Conservation (phyloP, 2,888 invertebrate genomes). For the Cerceris rybyensis region DNA sequence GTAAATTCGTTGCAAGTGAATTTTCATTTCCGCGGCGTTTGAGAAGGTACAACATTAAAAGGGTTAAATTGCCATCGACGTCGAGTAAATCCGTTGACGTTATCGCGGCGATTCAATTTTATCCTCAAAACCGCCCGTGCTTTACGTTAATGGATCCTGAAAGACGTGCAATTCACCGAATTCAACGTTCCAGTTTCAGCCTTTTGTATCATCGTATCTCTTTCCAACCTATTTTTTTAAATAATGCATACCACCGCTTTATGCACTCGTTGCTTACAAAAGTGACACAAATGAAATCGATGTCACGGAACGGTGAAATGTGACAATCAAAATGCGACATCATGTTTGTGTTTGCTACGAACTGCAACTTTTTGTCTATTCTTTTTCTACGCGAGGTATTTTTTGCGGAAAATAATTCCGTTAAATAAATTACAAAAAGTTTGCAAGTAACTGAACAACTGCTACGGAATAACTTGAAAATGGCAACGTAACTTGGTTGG, state of each 20-base stretch:
- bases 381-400: neutral
- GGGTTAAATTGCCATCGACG: slow-evolving; percentile 43
- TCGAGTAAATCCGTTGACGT: slow-evolving; percentile 40
- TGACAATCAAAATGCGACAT: neutral
- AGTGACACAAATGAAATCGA: neutral
- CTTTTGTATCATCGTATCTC: slow-evolving; percentile 3
- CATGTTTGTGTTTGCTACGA: neutral
- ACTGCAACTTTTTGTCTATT: neutral
- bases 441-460: neutral
- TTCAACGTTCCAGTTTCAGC: slow-evolving; percentile 31
- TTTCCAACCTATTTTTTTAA: neutral
- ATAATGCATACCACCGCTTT: neutral
- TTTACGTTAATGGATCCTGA: slow-evolving; percentile 50
- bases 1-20: neutral
- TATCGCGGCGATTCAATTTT: slow-evolving; percentile 53
- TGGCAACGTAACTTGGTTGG: neutral
- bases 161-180: slow-evolving; percentile 36
- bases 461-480: neutral
- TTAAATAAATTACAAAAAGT: slow-evolving; percentile 18
- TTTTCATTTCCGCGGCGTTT: neutral
- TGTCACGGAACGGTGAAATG: neutral
- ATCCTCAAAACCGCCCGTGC: slow-evolving; percentile 37
- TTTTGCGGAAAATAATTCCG: slow-evolving; percentile 12
- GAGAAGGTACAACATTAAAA: slow-evolving; percentile 12
- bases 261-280: neutral